A percentile compares a stretch with the other conserved stretches of the same genome.
phyloP scores from a whole-genome alignment of 2,797 vertebrate genomes.

The Babyrousa celebensis region DNA sequence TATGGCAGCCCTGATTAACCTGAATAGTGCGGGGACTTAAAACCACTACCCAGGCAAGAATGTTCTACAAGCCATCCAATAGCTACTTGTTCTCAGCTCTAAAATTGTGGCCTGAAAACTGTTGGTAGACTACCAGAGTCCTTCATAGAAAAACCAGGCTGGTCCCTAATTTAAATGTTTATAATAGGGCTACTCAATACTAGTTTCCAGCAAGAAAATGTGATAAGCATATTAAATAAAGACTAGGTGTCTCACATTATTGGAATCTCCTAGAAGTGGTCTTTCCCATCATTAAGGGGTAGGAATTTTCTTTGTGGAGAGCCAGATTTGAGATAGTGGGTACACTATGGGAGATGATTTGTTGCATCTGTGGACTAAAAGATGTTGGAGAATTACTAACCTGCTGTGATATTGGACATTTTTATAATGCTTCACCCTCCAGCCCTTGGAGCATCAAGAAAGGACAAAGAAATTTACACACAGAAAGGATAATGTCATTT shows the following conservation, averaged over 20 bases:
- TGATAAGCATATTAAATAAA: slow-evolving; percentile 32
- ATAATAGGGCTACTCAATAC: not conserved
- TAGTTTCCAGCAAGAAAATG: slow-evolving; percentile 28
- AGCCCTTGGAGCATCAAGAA: not conserved
- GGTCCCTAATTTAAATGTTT: slow-evolving; percentile 11
- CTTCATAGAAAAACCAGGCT: not conserved
- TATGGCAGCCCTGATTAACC: slow-evolving; percentile 12
- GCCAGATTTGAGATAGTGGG: slow-evolving; percentile 4
- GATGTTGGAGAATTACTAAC: slow-evolving; percentile 48
- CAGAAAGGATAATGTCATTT: slow-evolving; percentile 31
- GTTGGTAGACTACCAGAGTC: not conserved
- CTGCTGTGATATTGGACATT: not conserved
- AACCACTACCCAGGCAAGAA: not conserved
- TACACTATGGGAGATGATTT: not conserved
- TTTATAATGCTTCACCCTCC: slow-evolving; percentile 14
- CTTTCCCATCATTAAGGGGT: not conserved
- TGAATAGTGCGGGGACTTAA: not conserved
- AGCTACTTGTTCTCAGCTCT: slow-evolving; percentile 13
- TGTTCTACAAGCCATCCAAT: not conserved
- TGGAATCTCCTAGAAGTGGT: not conserved
- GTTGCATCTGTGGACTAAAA: slow-evolving; percentile 46
- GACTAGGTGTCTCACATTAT: not conserved
- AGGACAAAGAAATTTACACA: slow-evolving; percentile 14
- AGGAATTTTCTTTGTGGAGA: not conserved
- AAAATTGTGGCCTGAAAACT: slow-evolving; percentile 5